Base-by-base conservation (phyloP, 2,797 vertebrate genomes). In the Myiotriccus ornatus region DNA sequence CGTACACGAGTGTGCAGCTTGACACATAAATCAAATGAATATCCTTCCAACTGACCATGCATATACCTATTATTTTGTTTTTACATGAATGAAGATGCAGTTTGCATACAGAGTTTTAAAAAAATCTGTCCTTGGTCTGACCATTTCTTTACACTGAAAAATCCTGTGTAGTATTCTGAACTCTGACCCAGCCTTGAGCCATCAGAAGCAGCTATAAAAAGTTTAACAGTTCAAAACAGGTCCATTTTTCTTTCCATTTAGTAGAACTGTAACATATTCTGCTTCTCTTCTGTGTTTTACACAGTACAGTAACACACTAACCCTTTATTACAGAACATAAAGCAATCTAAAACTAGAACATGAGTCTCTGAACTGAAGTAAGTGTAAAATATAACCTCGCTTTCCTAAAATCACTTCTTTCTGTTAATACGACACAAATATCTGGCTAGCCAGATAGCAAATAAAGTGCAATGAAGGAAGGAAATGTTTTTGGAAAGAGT, bases 401-500 rank as follows among this genome's bases (percentile, higher is more conserved):
- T 49, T 91, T 90, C 69, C 59, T 75, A 76, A 96, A 90, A 35
- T 7, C 9, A 74, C 47, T 18, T 73, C 22, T 74, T 89, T 87
- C 50, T 85, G 59, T 69, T 92, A 84, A 80, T 63, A 65, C 8
- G 83, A 50, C 49, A 50, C 65, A 94, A 95, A 64, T 85, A 71
- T 32, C 43, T 70, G 60, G 30, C 30, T 27, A 79, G 46, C 37
- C 39, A 90, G 55, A 64, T 43, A 63, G 85, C 84, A 97, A 95
- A 94, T 18, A 6, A 87, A 53, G 50, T 9, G 8, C 24, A 73
- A 12, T 2, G 7, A 43, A 80, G 65, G 59, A 95, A 95, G 47
- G 22, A 92, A 78, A 69, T 20, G 9, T 35, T 82, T 93, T 59
- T 87, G n/a, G 35, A 87, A 57, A 75, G 27, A 46, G 43, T 37